A percentile compares a stretch with the other conserved stretches of the same genome.
Evolutionary conservation across 1,140 invertebrate genomes (phyloP).

Genomic region (Thaumetopoea pityocampa): DNA sequence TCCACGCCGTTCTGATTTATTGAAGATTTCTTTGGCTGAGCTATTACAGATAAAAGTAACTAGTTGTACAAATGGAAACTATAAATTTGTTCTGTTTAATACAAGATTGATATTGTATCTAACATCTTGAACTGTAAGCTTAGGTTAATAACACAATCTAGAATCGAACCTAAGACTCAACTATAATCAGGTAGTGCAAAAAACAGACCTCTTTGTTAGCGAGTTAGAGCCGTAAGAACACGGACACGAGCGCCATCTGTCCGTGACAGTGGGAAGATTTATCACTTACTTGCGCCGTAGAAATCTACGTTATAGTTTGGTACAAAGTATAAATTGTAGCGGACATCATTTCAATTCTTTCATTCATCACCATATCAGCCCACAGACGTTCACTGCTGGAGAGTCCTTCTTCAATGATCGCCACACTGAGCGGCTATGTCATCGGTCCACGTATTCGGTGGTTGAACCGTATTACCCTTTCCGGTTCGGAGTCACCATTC

Average conservation of each 20-base stretch:
- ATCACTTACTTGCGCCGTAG: constrained; percentile 34
- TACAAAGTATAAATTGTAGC: constrained; percentile 8
- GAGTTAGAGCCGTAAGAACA: constrained; percentile 50
- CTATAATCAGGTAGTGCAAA: constrained; percentile 36
- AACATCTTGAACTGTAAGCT: neutral
- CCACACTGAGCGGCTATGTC: no score
- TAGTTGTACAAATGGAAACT: no score
- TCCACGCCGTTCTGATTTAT: no score
- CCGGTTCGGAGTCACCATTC: no score
- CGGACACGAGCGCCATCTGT: constrained; percentile 46
- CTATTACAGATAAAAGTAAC: no score
- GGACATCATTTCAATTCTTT: neutral
- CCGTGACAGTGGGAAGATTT: constrained; percentile 51
- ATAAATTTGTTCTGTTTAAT: no score
- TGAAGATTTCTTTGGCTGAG: no score
- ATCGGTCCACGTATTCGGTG: no score
- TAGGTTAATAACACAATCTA: neutral
- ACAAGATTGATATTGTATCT: neutral
- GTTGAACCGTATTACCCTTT: no score
- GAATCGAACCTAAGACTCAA: neutral
- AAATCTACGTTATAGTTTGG: constrained; percentile 12
- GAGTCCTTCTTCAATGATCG: no score
- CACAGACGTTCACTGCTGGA: constrained; percentile 10
- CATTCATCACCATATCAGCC: neutral
- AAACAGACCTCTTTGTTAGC: constrained; percentile 34